A percentile compares a stretch with the other conserved stretches of the same genome.
phyloP scores from a whole-genome alignment of 2,797 vertebrate species.

The Melanotaenia nigrans region DNA sequence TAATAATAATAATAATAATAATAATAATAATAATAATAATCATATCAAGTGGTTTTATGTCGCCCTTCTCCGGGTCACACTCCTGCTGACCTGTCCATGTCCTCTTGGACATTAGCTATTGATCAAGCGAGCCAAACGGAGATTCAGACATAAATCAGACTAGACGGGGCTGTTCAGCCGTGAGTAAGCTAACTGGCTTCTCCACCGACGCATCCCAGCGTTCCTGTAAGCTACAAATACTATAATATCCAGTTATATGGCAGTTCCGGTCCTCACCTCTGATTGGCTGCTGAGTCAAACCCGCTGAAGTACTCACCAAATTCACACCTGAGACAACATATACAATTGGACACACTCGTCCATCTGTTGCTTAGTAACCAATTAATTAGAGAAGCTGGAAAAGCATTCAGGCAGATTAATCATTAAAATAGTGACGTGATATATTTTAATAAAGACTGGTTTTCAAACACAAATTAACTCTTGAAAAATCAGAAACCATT shows the following conservation, averaged over 20 bases:
- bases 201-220: conserved; percentile 71
- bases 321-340: conserved; percentile 27
- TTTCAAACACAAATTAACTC: too few species aligned
- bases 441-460: too few species aligned
- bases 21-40: conserved; percentile 1
- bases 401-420: too few species aligned
- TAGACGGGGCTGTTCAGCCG: conserved; percentile 87
- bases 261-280: conserved; percentile 28
- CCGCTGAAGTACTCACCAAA: conserved; percentile 1
- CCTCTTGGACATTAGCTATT: conserved; percentile 78
- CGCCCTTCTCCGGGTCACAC: neutral
- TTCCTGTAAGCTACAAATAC: conserved; percentile 68
- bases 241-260: conserved; percentile 76
- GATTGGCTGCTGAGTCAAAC: conserved; percentile 48
- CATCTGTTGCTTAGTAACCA: conserved; percentile 20
- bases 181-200: conserved; percentile 83
- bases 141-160: conserved; percentile 81
- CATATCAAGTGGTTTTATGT: neutral
- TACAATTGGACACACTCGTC: neutral
- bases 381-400: too few species aligned
- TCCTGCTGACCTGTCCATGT: conserved; percentile 29
- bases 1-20: conserved; percentile 10
- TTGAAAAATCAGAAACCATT: too few species aligned
- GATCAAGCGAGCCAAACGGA: conserved; percentile 79
- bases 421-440: too few species aligned